Evolutionary conservation across 2,797 vertebrate species (phyloP).

Genomic region (Monodelphis domestica): DNA sequence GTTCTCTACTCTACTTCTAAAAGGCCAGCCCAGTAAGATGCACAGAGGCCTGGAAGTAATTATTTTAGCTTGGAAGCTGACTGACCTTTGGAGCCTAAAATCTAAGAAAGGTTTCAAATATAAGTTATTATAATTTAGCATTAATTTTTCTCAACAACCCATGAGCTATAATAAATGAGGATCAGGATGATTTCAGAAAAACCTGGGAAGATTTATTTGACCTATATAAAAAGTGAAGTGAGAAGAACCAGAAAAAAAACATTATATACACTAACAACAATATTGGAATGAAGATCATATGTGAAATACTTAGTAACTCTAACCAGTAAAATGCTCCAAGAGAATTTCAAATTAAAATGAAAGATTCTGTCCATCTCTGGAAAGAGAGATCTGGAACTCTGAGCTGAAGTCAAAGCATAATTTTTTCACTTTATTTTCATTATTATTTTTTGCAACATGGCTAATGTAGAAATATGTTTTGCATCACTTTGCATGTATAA

Average conservation of each 20-base stretch:
- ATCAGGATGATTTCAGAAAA: background rate
- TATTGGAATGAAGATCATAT: background rate
- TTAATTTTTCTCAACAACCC: no score
- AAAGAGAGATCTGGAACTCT: background rate
- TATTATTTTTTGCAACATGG: background rate
- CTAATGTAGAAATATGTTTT: background rate
- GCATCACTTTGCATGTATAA: background rate
- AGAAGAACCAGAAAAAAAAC: background rate
- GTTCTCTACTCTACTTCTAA: no score
- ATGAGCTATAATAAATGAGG: background rate
- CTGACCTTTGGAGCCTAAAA: no score
- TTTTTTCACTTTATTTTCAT: background rate
- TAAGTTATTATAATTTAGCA: no score
- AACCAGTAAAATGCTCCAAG: background rate
- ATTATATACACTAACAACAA: background rate
- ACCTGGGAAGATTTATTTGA: background rate
- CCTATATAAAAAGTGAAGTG: background rate
- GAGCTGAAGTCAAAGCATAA: background rate
- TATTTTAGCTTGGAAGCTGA: no score
- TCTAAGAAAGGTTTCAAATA: no score
- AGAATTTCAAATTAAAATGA: background rate
- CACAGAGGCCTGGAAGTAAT: no score
- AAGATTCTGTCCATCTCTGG: background rate
- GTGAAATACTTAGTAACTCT: background rate
- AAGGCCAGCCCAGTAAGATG: no score